Percentiles rank a stretch among this genome's conserved stretches.
Conservation (phyloP, 1,140 invertebrate species). For the Apolygus lucorum region DNA sequence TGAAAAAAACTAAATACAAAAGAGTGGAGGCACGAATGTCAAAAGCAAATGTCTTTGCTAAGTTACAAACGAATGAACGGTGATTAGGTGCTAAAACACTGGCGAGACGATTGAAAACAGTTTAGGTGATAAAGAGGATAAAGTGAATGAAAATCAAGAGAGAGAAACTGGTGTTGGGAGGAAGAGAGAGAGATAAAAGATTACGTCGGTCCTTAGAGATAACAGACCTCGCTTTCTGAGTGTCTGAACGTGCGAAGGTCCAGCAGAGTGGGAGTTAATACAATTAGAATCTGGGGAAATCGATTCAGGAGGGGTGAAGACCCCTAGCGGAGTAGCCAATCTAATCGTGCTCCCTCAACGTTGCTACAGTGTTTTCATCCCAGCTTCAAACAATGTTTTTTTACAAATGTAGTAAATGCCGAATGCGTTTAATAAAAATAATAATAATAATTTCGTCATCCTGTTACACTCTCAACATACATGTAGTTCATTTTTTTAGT, state of each 20-base stretch:
- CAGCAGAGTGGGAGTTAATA: constrained; percentile 11
- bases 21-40: too few relatives aligned
- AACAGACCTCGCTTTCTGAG: neutral
- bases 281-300: constrained; percentile 11
- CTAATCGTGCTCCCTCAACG: neutral
- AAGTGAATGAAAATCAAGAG: constrained; percentile 4
- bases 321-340: neutral
- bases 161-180: neutral
- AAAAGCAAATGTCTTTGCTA: too few relatives aligned
- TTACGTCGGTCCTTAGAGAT: constrained; percentile 1
- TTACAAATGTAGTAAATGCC: too few relatives aligned
- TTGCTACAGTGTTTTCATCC: neutral
- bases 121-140: neutral
- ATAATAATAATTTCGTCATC: too few relatives aligned
- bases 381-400: too few relatives aligned
- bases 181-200: neutral
- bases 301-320: neutral
- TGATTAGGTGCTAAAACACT: too few relatives aligned
- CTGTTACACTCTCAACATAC: too few relatives aligned
- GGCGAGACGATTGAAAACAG: neutral
- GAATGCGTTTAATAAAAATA: too few relatives aligned
- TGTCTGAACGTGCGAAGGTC: constrained; percentile 2
- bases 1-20: too few relatives aligned
- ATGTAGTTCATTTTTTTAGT: too few relatives aligned
- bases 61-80: too few relatives aligned